A percentile compares a stretch with the other conserved stretches of the same genome.
Conservation (phyloP, 2,888 invertebrate genomes). For the Slavum lentiscoides region DNA sequence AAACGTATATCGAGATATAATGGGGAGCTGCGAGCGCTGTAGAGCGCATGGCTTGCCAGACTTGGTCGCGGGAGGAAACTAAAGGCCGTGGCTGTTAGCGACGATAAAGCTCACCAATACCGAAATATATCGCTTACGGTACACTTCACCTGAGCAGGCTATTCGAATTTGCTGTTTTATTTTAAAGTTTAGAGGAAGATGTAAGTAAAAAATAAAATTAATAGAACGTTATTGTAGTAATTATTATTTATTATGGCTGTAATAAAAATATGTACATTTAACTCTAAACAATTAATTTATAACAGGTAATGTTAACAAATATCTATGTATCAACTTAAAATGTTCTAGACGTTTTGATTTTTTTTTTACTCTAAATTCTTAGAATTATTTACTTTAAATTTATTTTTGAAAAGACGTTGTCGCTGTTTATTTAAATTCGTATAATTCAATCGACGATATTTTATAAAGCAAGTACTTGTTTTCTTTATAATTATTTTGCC, state of each 20-base stretch:
- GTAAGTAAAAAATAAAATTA: conserved; percentile 30
- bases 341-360: neutral
- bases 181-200: conserved; percentile 15
- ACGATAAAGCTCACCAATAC: conserved; percentile 49
- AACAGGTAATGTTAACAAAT: neutral
- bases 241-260: neutral
- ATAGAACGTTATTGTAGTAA: conserved; percentile 12
- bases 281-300: neutral
- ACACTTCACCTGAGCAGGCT: conserved; percentile 39
- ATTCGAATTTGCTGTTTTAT: conserved; percentile 12
- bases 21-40: neutral
- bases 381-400: too few relatives aligned
- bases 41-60: conserved; percentile 41
- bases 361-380: too few relatives aligned
- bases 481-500: too few relatives aligned
- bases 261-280: neutral
- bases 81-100: conserved; percentile 24
- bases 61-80: conserved; percentile 28
- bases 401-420: too few relatives aligned
- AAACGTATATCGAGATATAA: neutral
- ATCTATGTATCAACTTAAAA: neutral
- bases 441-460: too few relatives aligned
- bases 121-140: conserved; percentile 42
- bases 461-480: too few relatives aligned
- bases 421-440: too few relatives aligned